Evolutionary conservation across 1,140 invertebrate species (phyloP), one percentile per base, ranked within the genome.

Genomic region (Drosophila persimilis): DNA sequence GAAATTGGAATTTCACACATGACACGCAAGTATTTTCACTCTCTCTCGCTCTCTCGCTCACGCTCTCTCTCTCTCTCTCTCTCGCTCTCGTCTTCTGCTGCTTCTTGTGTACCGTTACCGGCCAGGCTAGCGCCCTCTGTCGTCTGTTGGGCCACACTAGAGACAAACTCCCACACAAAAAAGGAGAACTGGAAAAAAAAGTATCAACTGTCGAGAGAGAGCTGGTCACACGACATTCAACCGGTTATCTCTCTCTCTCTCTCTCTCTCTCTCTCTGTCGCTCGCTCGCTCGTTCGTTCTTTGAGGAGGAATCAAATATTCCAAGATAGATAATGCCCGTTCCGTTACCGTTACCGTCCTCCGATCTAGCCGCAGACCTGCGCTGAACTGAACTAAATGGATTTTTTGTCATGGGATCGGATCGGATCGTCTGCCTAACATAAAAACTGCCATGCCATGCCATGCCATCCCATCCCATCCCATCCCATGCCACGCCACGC

Each of bases 281-380:
- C 35, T 13, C 11, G 5, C 4, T 5, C 24, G 24, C 4, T 24
- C 24, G 4, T 4, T 24, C 24, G 24, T 2, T 11, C 35, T 13
- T 11, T 13, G 11, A 39, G 35, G 3, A 39, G 35, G 11, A 39
- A 20, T 2, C 20, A 20, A 20, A 1, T 5, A 39, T 39, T 39
- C 35, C 35, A 13, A 39, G 35, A 39, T 39, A 26, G 24, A 26
- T 26, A 26, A 39, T 48, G 6, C 11, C 43, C 50, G 69, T 72
- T 69, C 55, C 31, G 31, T 63, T 13, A 41, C 53, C 78, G 81
- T 71, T 26, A 26, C 24, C 24, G 24, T 26, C 72, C 35, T 39
- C 80, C 81, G 88, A 80, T 90, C 78, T 86, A 88, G 67, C 44
- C 88, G 78, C 75, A 70, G 83, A 90, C 81, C 81, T 83, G 81